phyloP scores from a whole-genome alignment of 2,113 vertebrate species.

The Mus pahari region DNA sequence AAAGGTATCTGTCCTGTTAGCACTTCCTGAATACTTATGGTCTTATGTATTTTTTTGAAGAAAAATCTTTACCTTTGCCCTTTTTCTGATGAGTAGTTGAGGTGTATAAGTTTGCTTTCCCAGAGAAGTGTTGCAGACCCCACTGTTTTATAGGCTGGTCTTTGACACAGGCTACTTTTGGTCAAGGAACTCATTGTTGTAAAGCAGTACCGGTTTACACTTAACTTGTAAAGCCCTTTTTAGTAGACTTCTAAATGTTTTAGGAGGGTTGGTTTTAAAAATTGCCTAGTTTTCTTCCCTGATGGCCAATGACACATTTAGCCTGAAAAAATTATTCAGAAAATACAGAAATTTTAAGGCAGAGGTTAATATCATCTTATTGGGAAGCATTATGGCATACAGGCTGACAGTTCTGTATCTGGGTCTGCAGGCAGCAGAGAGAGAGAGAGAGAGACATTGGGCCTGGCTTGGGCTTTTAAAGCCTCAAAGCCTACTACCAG shows the following conservation, averaged over 20 bases:
- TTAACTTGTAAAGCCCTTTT: slow-evolving; percentile 41
- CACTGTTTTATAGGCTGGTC: slow-evolving; percentile 47
- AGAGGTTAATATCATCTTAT: background rate
- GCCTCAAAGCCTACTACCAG: background rate
- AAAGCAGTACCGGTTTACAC: slow-evolving; percentile 58
- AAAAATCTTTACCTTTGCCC: slow-evolving; percentile 52
- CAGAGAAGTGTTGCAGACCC: slow-evolving; percentile 18
- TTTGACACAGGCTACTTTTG: slow-evolving; percentile 66
- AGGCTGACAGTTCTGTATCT: background rate
- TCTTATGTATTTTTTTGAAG: slow-evolving; percentile 58
- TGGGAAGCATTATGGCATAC: background rate
- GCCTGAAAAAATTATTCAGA: slow-evolving; percentile 49
- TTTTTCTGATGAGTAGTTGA: slow-evolving; percentile 49
- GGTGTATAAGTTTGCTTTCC: background rate
- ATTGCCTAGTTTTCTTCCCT: background rate
- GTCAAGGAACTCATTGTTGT: slow-evolving; percentile 57
- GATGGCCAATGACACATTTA: background rate
- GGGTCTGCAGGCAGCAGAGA: background rate
- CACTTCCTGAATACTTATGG: slow-evolving; percentile 25
- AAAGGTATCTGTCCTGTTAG: slow-evolving; percentile 63
- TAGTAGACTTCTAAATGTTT: slow-evolving; percentile 15
- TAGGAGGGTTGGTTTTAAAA: background rate
- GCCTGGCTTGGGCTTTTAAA: background rate
- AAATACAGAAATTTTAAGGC: slow-evolving; percentile 35
- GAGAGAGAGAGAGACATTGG: background rate